Evolutionary conservation across 2,113 vertebrate species (phyloP), one percentile per base, ranked within the genome.

Genomic region (Bagarius yarrelli): DNA sequence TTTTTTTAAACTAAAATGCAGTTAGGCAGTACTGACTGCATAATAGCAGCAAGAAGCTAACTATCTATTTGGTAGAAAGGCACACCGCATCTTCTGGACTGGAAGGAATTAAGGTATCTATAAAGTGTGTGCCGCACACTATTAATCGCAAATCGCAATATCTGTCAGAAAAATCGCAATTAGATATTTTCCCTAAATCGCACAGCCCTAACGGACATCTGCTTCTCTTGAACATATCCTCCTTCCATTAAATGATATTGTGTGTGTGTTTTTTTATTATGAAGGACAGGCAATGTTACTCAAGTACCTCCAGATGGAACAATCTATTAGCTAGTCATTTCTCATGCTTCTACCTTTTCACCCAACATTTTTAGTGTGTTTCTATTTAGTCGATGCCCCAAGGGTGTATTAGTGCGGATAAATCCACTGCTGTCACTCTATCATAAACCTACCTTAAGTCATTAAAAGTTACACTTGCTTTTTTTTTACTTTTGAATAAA

Each of bases 241-340:
- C 59, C 57, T 52, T 63, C 70, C 53, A 25, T 0, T 56, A 56
- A 84, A 21, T 66, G 34, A 50, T 52, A 44, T n/a, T 44, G 32
- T 77, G 71, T 27, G 21, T 63, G 34, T 0, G 11, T 16, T 50
- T 52, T n/a, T 56, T 23, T 56, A 74, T 66, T 55, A 77, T 71
- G 50, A 81, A 83, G 72, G 84, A 60, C 66, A 78, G 78, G 55
- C 75, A 78, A 74, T 74, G 76, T 57, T 81, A 59, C 59, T 81
- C 57, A 81, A 82, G 50, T 23, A 67, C 18, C 52, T 70, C 79
- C 80, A 85, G 59, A 72, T 83, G 76, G 64, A 77, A 76, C 57
- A 76, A 57, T 14, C 57, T 64, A 80, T 80, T 82, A 76, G 32
- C 14, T 67, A 57, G 5, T 15, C 34, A 76, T 60, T 25, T 76